Base-by-base conservation (phyloP, 2,113 vertebrate species). In the Danionella cerebrum region DNA sequence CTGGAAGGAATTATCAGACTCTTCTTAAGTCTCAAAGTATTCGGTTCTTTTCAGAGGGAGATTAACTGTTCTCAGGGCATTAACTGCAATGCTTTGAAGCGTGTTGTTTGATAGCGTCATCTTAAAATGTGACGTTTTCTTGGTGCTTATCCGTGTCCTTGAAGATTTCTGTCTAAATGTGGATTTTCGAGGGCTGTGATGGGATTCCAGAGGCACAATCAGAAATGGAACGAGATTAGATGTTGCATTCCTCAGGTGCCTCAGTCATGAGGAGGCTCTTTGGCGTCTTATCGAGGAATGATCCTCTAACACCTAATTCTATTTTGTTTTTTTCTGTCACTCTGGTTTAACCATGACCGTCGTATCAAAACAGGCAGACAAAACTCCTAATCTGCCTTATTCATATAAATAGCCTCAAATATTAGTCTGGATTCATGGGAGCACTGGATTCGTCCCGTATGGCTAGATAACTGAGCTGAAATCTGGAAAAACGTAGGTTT, bases 201-300 rank as follows among this genome's bases (percentile, higher is more conserved):
- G 27, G 22, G 57, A 77, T 55, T 72, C 71, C 72, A 71, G 65
- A 19, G 63, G 67, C 77, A 82, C 52, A 66, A 74, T 78, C 70
- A 78, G 80, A 78, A 81, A 84, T 81, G 80, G 78, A 82, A 86
- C 84, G 82, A 85, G 82, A 84, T 79, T 74, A 58, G 77, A 84
- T 76, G 76, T 85, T 81, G 80, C 83, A 86, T 89, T 89, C 84
- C 80, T 76, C 73, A 75, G 78, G 81, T 8, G 77, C 72, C 76
- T 84, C 78, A 82, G 82, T 85, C 84, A 84, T 82, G 79, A 80
- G 80, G 76, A 71, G 80, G 78, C 79, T 84, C 83, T 86, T 82
- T 83, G 74, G 78, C 79, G 81, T 83, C 80, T 84, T 84, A 87
- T 84, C 84, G 84, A 80, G 80, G 74, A 77, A 71, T 78, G 79